Percentiles rank a stretch among this genome's conserved stretches.
These are phyloP conservation scores for Alectoris magna DNA, from an alignment of 2,797 vertebrate species.

Conservation along the genomic window DNA sequence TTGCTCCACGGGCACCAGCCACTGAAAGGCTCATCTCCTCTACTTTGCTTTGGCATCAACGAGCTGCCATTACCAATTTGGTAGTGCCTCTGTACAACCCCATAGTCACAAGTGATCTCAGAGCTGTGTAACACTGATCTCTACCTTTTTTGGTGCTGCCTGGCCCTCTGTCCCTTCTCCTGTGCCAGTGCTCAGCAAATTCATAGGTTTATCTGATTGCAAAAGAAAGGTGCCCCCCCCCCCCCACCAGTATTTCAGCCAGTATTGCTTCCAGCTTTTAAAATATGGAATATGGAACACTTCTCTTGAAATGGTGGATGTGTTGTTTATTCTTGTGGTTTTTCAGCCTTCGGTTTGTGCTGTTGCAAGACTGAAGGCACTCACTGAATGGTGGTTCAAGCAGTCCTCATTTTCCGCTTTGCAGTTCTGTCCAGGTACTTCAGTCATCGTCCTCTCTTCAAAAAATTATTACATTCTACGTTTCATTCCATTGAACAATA, in stretches of 20 bases:
- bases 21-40: background rate
- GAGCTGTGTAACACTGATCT: background rate
- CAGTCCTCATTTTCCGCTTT: background rate
- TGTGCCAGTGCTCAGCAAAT: no score
- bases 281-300: no score
- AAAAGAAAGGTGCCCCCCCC: no score
- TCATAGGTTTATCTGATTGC: no score
- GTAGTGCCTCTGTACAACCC: background rate
- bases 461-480: background rate
- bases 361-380: background rate
- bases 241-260: no score
- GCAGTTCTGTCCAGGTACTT: background rate
- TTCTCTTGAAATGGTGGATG: background rate
- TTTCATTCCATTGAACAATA: background rate
- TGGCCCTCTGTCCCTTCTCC: no score
- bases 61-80: background rate
- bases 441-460: background rate
- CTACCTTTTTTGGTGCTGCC: background rate
- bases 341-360: background rate
- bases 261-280: background rate
- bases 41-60: background rate
- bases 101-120: background rate
- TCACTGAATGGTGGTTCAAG: background rate
- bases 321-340: background rate
- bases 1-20: background rate